Evolutionary conservation across 2,113 vertebrate species (phyloP).

Genomic region (Cephalopterus ornatus): DNA sequence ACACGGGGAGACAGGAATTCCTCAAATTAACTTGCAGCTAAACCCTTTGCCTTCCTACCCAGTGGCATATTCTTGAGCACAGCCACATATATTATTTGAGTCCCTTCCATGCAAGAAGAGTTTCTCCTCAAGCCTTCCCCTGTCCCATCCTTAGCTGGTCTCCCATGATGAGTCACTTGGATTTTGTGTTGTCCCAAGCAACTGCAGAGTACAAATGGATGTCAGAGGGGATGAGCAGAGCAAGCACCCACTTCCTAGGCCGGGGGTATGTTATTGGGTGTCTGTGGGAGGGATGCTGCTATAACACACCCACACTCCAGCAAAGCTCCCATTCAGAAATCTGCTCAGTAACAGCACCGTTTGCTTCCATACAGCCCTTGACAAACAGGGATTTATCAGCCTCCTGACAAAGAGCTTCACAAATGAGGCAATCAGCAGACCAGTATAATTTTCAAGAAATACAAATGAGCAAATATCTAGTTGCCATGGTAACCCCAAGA

Average conservation of each 20-base stretch:
- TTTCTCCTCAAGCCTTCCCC: neutral
- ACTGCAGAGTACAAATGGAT: neutral
- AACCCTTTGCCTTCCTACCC: neutral
- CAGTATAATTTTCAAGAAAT: conserved; percentile 33
- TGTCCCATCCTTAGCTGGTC: rapidly evolving
- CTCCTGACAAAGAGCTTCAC: neutral
- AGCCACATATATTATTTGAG: neutral
- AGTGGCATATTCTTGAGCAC: rapidly evolving
- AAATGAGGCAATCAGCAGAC: conserved; percentile 26
- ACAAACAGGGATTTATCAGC: neutral
- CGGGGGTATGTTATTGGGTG: neutral
- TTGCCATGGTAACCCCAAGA: conserved; percentile 31
- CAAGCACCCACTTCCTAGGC: neutral
- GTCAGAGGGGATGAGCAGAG: neutral
- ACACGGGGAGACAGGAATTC: rapidly evolving
- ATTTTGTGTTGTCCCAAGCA: neutral
- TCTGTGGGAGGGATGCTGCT: neutral
- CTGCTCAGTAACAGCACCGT: neutral
- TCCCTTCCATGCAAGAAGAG: neutral
- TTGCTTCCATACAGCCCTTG: neutral
- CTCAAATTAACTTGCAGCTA: rapidly evolving
- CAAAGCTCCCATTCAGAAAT: neutral
- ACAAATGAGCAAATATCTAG: conserved; percentile 32
- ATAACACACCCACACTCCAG: neutral
- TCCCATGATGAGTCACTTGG: rapidly evolving